These are phyloP conservation scores for Tetrapedia diversipes DNA, from an alignment of 2,888 invertebrate genomes.

Conservation along the genomic window DNA sequence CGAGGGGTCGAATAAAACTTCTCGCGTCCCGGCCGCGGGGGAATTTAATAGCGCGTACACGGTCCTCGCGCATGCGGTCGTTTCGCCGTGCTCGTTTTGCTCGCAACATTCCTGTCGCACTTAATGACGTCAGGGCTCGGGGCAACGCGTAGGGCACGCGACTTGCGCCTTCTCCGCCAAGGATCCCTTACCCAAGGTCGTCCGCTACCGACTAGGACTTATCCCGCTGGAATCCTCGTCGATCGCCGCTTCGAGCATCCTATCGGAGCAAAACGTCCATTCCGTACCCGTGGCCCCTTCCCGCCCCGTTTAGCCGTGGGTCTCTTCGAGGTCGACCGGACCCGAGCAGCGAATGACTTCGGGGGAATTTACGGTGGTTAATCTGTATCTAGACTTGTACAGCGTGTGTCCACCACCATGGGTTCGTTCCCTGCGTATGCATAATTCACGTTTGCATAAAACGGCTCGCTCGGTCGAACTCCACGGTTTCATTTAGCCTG, in stretches of 20 bases:
- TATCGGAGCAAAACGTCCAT: conserved; percentile 59
- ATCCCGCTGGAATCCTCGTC: conserved; percentile 67
- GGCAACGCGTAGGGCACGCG: conserved; percentile 70
- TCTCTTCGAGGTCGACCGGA: conserved; percentile 65
- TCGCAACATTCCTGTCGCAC: conserved; percentile 43
- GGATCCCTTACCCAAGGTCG: conserved; percentile 65
- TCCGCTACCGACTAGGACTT: conserved; percentile 63
- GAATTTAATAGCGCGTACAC: conserved; percentile 37
- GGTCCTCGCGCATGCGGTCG: too few relatives aligned
- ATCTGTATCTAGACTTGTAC: conserved; percentile 54
- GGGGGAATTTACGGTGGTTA: conserved; percentile 61
- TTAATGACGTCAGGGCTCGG: conserved; percentile 55
- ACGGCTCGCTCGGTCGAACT: conserved; percentile 5
- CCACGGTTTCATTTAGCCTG: conserved; percentile 29
- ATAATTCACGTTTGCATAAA: conserved; percentile 53
- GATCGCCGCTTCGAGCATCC: conserved; percentile 56
- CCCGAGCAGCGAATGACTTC: conserved; percentile 57
- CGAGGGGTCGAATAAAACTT: conserved; percentile 41
- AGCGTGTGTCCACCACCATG: conserved; percentile 48
- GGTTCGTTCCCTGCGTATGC: conserved; percentile 32
- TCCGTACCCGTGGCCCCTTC: conserved; percentile 23
- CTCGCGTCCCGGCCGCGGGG: conserved; percentile 28
- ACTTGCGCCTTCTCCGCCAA: conserved; percentile 54
- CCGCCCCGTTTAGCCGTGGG: neutral
- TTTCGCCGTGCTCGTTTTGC: conserved; percentile 43